Evolutionary conservation across 2,797 vertebrate species (phyloP).

Genomic region (Thripadectes ignobilis): DNA sequence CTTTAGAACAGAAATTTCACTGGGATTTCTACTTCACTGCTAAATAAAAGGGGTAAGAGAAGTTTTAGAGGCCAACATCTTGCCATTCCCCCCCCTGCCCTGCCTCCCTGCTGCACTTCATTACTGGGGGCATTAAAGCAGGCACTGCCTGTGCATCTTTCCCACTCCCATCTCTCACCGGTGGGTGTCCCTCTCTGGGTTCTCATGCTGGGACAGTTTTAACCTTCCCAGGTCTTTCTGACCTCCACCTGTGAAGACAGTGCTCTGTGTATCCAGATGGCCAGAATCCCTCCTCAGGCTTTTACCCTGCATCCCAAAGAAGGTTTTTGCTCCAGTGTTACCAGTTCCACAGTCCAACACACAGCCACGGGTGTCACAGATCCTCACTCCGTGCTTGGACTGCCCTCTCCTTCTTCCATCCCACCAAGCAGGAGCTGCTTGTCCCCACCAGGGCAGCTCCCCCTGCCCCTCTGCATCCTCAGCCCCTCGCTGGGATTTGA

Average conservation of each 20-base stretch:
- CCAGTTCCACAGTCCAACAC: rapidly evolving
- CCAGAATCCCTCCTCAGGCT: neutral
- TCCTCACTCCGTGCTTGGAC: rapidly evolving
- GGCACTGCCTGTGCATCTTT: neutral
- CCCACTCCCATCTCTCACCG: neutral
- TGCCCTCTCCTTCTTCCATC: neutral
- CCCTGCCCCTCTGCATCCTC: neutral
- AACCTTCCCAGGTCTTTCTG: neutral
- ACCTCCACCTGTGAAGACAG: neutral
- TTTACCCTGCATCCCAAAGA: neutral
- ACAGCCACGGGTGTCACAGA: rapidly evolving
- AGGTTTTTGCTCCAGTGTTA: rapidly evolving
- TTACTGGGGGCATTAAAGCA: neutral
- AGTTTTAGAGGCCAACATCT: neutral
- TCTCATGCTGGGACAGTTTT: neutral
- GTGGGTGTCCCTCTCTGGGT: neutral
- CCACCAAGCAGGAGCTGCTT: neutral
- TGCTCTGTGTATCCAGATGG: neutral
- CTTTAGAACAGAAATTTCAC: slow-evolving; percentile 56
- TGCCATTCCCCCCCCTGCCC: neutral
- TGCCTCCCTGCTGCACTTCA: neutral
- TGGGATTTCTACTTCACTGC: slow-evolving; percentile 34
- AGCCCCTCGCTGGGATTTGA: neutral
- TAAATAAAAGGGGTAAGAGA: neutral
- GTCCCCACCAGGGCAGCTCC: neutral